Base-by-base conservation (phyloP, 2,888 invertebrate genomes). In the Ochropleura leucogaster region DNA sequence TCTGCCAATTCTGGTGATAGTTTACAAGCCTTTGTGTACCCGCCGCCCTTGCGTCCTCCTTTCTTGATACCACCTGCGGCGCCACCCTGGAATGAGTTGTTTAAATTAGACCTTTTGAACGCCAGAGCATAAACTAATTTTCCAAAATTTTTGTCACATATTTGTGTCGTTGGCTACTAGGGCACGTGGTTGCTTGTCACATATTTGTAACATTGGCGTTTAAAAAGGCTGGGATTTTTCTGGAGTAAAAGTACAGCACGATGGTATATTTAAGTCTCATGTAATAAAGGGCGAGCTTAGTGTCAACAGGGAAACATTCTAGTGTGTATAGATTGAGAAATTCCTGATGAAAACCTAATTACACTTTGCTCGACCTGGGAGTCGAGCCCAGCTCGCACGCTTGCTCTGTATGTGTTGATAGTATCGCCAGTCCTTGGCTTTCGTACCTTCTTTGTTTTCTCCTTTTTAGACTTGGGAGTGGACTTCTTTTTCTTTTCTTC, bases 1-100 rank as follows among this genome's bases (percentile, higher is more conserved):
- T 98, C 98, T 0, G 98, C 97, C 62, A 99, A 95, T 77, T 98
- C 98, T 0, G 99, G 98, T 0, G 99, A 99, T 49, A 99, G 96
- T 74, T 97, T 98, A 94, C 98, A 98, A 7, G 98, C 97, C 83
- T 98, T 98, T 0, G 98, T 98, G 95, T 99, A 99, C 9, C 98
- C 98, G 60, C 98, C 97, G 51, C 98, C 98, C 79, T 75, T 94
- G 63, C 83, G 87, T 57, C 63, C 60, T 3, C 66, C 55, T 59
- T 91, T 91, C 10, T 67, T 65, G 0, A 87, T 85, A 0, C 89
- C 90, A 0, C 75, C 83, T 0, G 70, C 86, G 0, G 86, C 89
- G 4, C 74, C 82, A 3, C 74, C 76, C 72, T 80, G 40, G 6
- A 65, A 69, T 40, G n/a, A 14, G 46, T 64, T 60, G 16, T 18